Evolutionary conservation across 2,888 invertebrate species (phyloP), one percentile per base, ranked within the genome.

Genomic region (Electrophaes corylata): DNA sequence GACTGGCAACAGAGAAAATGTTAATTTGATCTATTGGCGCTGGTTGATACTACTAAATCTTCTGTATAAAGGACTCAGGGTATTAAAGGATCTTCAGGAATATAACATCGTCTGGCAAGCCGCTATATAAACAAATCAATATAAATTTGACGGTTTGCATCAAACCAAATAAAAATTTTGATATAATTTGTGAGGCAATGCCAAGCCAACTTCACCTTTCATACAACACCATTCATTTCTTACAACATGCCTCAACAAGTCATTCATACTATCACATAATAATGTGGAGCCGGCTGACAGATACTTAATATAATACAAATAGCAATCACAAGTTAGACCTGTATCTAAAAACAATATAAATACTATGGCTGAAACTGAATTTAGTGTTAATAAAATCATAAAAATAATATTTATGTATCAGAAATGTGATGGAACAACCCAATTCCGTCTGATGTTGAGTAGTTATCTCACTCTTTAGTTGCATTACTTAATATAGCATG

Each of bases 221-320:
- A 62, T 64, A 61, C 49, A 49, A 23, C 49, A 62, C 66, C 71
- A 67, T 64, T 57, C 69, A 47, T 59, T 46, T 57, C 64, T 62
- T 57, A 58, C 67, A 66, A 62, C 46, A 63, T 50, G 41, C 57
- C 57, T 46, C 50, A 41, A 12, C 47, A 31, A 26, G n/a, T 12
- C 51, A 47, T 47, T 31, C 80, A 81, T 78, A 68, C 82, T 79
- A 57, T 62, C 83, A 76, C 69, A 73, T 78, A 76, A 70, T 76
- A 68, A 76, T 78, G 85, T 87, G 86, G 86, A 88, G 87, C 87
- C 86, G 86, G 86, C 88, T 86, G 76, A 82, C 79, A 78, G 77
- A 65, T 72, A 77, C 65, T 67, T 70, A 66, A 66, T 67, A 64
- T 10, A 43, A 45, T 58, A 53, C 31, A 60, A 33, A 37, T 37